Evolutionary conservation across 2,888 invertebrate species (phyloP), one percentile per base, ranked within the genome.

Genomic region (Nomada ferruginata): DNA sequence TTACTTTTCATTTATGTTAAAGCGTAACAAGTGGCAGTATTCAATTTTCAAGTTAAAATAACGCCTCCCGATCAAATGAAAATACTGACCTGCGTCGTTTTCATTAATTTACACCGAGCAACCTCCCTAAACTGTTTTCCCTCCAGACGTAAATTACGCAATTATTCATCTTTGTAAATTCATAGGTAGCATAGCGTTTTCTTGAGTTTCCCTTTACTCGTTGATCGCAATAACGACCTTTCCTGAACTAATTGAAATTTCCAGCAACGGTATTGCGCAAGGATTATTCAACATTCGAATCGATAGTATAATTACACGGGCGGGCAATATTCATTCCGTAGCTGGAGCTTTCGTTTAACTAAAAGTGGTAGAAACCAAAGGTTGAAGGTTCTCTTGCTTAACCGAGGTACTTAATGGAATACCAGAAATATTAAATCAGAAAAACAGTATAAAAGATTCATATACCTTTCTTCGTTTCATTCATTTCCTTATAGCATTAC

Each of bases 231-330:
- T 26, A n/a, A 18, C 26, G 11, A 59, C 47, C 52, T 26, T 57
- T 15, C 9, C 4, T 36, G 10, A 18, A 42, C 53, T 66, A 77
- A 73, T 73, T 73, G 53, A 29, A 60, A 65, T 29, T 18, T 18
- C 10, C 53, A 36, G 44, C 18, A 29, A 20, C 10, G 10, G n/a
- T 64, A 42, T 50, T 50, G 20, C 23, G 11, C 29, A 42, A 59
- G 18, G 29, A 44, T 64, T 64, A 64, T 60, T 18, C 59, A 15
- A 18, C 11, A 60, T 47, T 60, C 36, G 50, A 15, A 36, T 53
- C 52, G 59, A 13, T 44, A 42, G 26, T 36, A n/a, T 26, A 68
- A 60, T 60, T 60, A 26, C 26, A 26, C 23, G 3, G 10, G 15
- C 42, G 5, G 42, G 10, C 50, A 60, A 66, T 52, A n/a, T 26